A percentile compares a stretch with the other conserved stretches of the same genome.
phyloP scores from a whole-genome alignment of 1,140 invertebrate genomes.

The Brachystomella parvula region DNA sequence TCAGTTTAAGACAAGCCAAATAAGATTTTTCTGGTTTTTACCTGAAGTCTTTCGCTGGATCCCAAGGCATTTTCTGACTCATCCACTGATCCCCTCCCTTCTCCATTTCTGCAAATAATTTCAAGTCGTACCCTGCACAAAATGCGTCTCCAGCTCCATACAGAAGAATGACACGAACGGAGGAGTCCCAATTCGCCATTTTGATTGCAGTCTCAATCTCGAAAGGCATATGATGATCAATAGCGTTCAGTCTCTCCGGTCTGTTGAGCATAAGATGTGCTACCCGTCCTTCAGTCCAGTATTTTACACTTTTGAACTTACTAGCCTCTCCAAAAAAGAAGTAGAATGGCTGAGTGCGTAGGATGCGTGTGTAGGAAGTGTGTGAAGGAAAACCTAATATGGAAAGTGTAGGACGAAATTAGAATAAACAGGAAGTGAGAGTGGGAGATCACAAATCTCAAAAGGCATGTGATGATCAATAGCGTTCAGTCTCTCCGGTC shows the following conservation, averaged over 20 bases:
- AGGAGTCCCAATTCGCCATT: slow-evolving; percentile 23
- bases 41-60: slow-evolving; percentile 33
- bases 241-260: slow-evolving; percentile 26
- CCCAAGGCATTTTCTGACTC: slow-evolving; percentile 39
- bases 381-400: too few relatives aligned
- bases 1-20: slow-evolving; percentile 2
- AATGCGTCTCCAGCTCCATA: slow-evolving; percentile 36
- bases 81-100: slow-evolving; percentile 12
- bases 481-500: slow-evolving; percentile 25
- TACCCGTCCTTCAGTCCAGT: slow-evolving; percentile 29
- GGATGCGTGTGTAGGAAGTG: too few relatives aligned
- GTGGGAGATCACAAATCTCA: too few relatives aligned
- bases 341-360: too few relatives aligned
- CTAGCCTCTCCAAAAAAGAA: too few relatives aligned
- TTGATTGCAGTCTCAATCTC: slow-evolving; percentile 22
- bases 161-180: slow-evolving; percentile 33
- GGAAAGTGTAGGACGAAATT: too few relatives aligned
- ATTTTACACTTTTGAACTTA: slow-evolving; percentile 28
- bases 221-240: slow-evolving; percentile 25
- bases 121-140: slow-evolving; percentile 39
- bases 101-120: slow-evolving; percentile 32
- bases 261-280: slow-evolving; percentile 31
- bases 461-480: slow-evolving; percentile 28
- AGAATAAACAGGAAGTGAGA: too few relatives aligned
- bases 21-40: neutral